Base-by-base conservation (phyloP, 1,140 invertebrate species). In the Dermatophagoides farinae region DNA sequence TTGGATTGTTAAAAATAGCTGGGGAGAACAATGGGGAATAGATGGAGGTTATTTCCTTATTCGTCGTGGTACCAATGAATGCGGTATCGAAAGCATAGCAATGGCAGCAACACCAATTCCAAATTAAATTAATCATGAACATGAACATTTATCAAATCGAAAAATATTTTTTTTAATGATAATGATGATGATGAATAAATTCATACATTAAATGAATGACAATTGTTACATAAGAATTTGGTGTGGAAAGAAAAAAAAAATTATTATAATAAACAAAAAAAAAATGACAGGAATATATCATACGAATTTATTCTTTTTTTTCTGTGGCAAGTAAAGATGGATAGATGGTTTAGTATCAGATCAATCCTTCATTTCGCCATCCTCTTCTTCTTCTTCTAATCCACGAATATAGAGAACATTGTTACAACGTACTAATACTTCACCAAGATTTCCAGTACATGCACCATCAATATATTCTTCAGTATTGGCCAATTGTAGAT, bases 331-430 rank as follows among this genome's bases (percentile, higher is more conserved):
- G n/a, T n/a, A n/a, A n/a, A n/a, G 14, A 8, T 14, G 47, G 4
- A 50, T n/a, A 5, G 22, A 20, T 50, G 8, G 9, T 49, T 49
- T 22, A 41, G 14, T 4, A 14, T 16, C 5, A 14, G 41, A 59
- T 50, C 43, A 64, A 20, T 64, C 62, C 41, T 60, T 64, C 52
- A 58, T 61, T 40, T 64, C 62, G 16, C 62, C 62, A 40, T 64
- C 62, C 57, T 96, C 91, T 71, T 96, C 91, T 70, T 96, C 90
- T 71, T 97, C 95, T 67, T 97, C 91, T 4, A 87, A 83, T 6
- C 89, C 91, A 74, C 91, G 75, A 53, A 99, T 88, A 69, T 96
- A 98, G 61, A 99, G 76, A 4, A 98, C 87, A 77, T 99, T 99
- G 71, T 99, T 99, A 78, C 96, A 99, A 61, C 78, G 79, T 60